A percentile compares a stretch with the other conserved stretches of the same genome.
Evolutionary conservation across 2,888 invertebrate species (phyloP).

Genomic region (Mythimna ferrago): DNA sequence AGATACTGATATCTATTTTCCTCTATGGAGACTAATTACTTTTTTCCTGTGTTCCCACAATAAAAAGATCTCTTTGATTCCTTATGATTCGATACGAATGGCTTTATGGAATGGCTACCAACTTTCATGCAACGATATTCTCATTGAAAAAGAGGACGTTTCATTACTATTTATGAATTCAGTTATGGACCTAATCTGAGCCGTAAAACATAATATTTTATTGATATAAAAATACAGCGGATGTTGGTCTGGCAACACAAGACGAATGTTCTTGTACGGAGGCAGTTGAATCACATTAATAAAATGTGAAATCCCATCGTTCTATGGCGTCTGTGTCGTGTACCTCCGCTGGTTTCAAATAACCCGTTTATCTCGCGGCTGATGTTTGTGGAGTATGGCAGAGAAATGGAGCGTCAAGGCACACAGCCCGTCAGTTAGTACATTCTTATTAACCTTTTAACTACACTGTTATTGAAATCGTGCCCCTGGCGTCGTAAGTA

Average conservation of each 20-base stretch:
- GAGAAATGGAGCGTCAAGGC: conserved; percentile 55
- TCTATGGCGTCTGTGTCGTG: conserved; percentile 44
- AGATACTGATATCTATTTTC: conserved; percentile 11
- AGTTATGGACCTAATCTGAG: conserved; percentile 39
- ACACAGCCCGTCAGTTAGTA: conserved; percentile 36
- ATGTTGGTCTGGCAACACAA: conserved; percentile 49
- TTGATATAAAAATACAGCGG: conserved; percentile 58
- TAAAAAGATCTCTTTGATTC: not conserved
- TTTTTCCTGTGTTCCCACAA: conserved; percentile 12
- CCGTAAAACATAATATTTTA: conserved; percentile 50
- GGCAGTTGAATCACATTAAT: conserved; percentile 61
- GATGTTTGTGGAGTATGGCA: conserved; percentile 51
- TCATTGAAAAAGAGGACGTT: conserved; percentile 18
- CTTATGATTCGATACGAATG: conserved; percentile 5
- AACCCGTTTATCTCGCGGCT: conserved; percentile 58
- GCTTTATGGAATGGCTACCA: not conserved
- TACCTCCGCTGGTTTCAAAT: conserved; percentile 55
- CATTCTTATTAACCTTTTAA: conserved; percentile 56
- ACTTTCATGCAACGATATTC: not conserved
- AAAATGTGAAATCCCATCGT: conserved; percentile 59
- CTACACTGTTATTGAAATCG: conserved; percentile 40
- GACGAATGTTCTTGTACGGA: conserved; percentile 53
- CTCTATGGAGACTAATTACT: conserved; percentile 19
- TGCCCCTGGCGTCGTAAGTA: conserved; percentile 48
- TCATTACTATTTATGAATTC: conserved; percentile 50